Evolutionary conservation across 2,113 vertebrate genomes (phyloP).

Genomic region (Oryctolagus cuniculus): mOryCun1.1 NC_091447.1:15476001-15476500

Average conservation of each 20-base stretch:
- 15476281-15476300: neutral
- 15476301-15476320: neutral
- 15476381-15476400: too few species aligned
- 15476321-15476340: neutral
- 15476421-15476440: neutral
- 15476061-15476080: slow-evolving; percentile 94
- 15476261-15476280: neutral
- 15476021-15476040: slow-evolving; percentile 81
- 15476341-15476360: too few species aligned
- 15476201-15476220: neutral
- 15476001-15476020: neutral
- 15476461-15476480: neutral
- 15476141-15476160: slow-evolving; percentile 82
- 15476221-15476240: slow-evolving; percentile 51
- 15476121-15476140: slow-evolving; percentile 86
- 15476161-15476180: slow-evolving; percentile 86
- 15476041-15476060: slow-evolving; percentile 96
- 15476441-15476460: neutral
- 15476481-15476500: neutral
- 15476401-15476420: neutral
- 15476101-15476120: slow-evolving; percentile 92
- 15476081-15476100: slow-evolving; percentile 93
- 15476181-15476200: slow-evolving; percentile 31
- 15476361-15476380: too few species aligned
- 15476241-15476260: neutral